Evolutionary conservation across 1,140 invertebrate genomes (phyloP).

Genomic region (Papilio dardanus): DNA sequence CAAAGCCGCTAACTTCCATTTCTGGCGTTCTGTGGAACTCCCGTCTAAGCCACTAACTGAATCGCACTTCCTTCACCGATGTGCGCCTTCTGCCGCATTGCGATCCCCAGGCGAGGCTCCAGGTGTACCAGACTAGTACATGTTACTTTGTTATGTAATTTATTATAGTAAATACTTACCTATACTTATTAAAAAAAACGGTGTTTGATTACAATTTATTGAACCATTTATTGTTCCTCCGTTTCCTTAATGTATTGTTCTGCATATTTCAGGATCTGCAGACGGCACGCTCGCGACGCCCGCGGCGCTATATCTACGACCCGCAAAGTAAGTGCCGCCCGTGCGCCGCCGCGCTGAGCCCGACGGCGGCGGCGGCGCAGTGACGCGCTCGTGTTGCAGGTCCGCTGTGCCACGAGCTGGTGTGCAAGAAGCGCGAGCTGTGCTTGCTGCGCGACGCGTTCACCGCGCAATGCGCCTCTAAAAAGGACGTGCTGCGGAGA

Average conservation of each 20-base stretch:
- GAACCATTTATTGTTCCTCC: too few species aligned
- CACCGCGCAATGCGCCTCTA: slow-evolving; percentile 93
- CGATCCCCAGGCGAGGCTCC: background rate
- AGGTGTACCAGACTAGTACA: background rate
- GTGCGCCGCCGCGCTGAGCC: background rate
- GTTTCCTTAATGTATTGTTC: background rate
- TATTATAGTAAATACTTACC: too few species aligned
- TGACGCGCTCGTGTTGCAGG: slow-evolving; percentile 80
- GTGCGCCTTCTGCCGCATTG: background rate
- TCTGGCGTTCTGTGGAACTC: background rate
- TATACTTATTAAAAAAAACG: too few species aligned
- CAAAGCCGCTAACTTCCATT: background rate
- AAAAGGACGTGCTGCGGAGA: slow-evolving; percentile 92
- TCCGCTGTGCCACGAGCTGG: slow-evolving; percentile 92
- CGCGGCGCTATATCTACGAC: slow-evolving; percentile 67
- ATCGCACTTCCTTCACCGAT: background rate
- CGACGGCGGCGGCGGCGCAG: background rate
- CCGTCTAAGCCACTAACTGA: too few species aligned
- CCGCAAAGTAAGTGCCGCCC: slow-evolving; percentile 65
- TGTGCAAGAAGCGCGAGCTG: slow-evolving; percentile 94
- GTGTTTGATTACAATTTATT: too few species aligned
- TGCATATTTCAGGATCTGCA: slow-evolving; percentile 54
- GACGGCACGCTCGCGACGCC: slow-evolving; percentile 48
- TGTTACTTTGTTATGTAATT: too few species aligned
- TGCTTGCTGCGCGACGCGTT: slow-evolving; percentile 93